Evolutionary conservation across 2,888 invertebrate genomes (phyloP).

Genomic region (Drosophila leonis): DNA sequence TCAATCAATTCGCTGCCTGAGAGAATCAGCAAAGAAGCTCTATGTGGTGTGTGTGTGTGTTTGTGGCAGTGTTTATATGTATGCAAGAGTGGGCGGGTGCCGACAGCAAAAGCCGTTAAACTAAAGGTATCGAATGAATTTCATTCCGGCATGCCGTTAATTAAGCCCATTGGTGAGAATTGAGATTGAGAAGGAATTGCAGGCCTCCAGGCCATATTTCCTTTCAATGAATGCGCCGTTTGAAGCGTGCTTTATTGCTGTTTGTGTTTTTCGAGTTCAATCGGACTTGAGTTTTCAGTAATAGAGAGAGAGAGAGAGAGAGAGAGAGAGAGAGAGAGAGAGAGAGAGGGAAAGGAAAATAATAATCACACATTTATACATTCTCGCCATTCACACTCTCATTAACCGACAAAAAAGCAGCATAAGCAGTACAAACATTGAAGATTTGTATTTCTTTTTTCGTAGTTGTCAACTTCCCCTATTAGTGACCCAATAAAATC

Average conservation of each 20-base stretch:
- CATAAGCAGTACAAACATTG: neutral
- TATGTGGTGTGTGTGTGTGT: slow-evolving; percentile 8
- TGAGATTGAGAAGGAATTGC: slow-evolving; percentile 4
- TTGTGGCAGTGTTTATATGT: slow-evolving; percentile 8
- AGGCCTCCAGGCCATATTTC: slow-evolving; percentile 17
- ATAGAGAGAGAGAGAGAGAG: neutral
- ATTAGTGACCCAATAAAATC: neutral
- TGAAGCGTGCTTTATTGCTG: slow-evolving; percentile 52
- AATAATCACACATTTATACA: neutral
- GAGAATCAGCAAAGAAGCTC: slow-evolving; percentile 1
- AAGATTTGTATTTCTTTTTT: neutral
- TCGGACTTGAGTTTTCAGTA: slow-evolving; percentile 24
- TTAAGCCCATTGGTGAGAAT: slow-evolving; percentile 34
- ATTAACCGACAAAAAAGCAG: too few relatives aligned
- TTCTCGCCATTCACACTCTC: neutral
- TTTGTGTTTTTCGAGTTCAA: slow-evolving; percentile 32
- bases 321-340: too few relatives aligned
- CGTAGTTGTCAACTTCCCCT: neutral
- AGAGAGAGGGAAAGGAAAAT: too few relatives aligned
- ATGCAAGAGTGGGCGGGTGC: slow-evolving; percentile 2
- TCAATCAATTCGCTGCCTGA: slow-evolving; percentile 61
- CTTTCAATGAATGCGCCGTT: slow-evolving; percentile 25
- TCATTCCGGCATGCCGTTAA: slow-evolving; percentile 44
- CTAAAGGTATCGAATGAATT: slow-evolving; percentile 37
- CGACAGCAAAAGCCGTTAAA: slow-evolving; percentile 47